phyloP scores from a whole-genome alignment of 2,113 vertebrate species.

The Chaetura pelagica region DNA sequence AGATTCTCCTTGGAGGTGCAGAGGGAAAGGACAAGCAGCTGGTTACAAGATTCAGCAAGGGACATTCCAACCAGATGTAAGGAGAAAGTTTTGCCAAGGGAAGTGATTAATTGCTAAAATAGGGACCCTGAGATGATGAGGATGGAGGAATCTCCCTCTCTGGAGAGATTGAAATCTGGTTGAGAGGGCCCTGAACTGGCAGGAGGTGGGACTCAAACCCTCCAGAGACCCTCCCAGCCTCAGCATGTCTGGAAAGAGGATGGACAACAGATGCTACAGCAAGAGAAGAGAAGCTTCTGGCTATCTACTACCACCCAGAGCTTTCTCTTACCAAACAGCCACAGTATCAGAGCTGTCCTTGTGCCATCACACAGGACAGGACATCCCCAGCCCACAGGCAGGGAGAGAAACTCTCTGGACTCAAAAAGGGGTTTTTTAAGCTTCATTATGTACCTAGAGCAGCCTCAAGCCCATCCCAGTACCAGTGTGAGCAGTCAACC shows the following conservation, averaged over 20 bases:
- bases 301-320: not conserved
- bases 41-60: not conserved
- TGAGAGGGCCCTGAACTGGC: not conserved
- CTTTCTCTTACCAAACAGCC: not conserved
- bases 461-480: not conserved
- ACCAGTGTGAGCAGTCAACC: not conserved
- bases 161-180: rapidly evolving
- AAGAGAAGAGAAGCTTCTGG: not conserved
- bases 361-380: rapidly evolving
- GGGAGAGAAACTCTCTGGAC: not conserved
- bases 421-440: not conserved
- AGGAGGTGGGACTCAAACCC: rapidly evolving
- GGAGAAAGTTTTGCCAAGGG: not conserved
- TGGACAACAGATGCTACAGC: not conserved
- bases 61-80: not conserved
- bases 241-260: not conserved
- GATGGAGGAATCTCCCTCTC: not conserved
- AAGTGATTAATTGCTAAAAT: not conserved
- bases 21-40: not conserved
- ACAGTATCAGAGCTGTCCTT: not conserved
- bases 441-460: not conserved
- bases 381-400: not conserved
- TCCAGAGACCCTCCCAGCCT: not conserved
- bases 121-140: rapidly evolving
- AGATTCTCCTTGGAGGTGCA: not conserved